Conservation (phyloP, 2,888 invertebrate species). For the Gymnocheta viridis region DNA sequence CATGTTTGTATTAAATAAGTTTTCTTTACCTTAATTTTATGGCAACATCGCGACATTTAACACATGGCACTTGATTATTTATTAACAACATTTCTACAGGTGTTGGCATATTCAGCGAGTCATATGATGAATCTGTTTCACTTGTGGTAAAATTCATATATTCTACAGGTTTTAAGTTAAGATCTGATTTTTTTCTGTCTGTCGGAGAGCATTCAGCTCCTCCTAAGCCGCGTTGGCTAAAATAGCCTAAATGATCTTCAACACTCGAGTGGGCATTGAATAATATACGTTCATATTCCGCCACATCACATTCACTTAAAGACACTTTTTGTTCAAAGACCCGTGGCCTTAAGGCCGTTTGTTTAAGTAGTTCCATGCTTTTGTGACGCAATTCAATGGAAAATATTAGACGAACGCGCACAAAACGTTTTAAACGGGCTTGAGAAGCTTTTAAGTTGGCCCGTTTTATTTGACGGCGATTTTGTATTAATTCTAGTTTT, state of each 20-base stretch:
- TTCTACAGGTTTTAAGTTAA: slow-evolving; percentile 51
- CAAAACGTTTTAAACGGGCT: slow-evolving; percentile 82
- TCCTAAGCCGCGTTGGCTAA: slow-evolving; percentile 73
- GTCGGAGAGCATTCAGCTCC: neutral
- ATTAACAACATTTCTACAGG: slow-evolving; percentile 60
- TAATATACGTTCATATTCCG: slow-evolving; percentile 77
- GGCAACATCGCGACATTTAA: slow-evolving; percentile 79
- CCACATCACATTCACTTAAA: slow-evolving; percentile 75
- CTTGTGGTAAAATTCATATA: slow-evolving; percentile 51
- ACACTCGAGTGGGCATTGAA: slow-evolving; percentile 76
- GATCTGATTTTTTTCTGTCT: neutral
- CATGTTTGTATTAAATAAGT: neutral
- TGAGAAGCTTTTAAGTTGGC: slow-evolving; percentile 72
- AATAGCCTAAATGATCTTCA: slow-evolving; percentile 80
- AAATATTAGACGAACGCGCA: slow-evolving; percentile 86
- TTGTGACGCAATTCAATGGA: slow-evolving; percentile 85
- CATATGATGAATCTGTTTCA: slow-evolving; percentile 53
- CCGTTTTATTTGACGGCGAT: slow-evolving; percentile 80
- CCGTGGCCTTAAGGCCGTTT: slow-evolving; percentile 76
- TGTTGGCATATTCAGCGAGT: slow-evolving; percentile 44
- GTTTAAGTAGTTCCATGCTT: slow-evolving; percentile 79
- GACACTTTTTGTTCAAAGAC: slow-evolving; percentile 77
- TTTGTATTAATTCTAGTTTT: slow-evolving; percentile 79
- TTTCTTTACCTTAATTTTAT: slow-evolving; percentile 77
- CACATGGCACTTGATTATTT: slow-evolving; percentile 77